These are phyloP conservation scores for Rhodophaea formosa DNA, from an alignment of 2,888 invertebrate species.

Conservation along the genomic window DNA sequence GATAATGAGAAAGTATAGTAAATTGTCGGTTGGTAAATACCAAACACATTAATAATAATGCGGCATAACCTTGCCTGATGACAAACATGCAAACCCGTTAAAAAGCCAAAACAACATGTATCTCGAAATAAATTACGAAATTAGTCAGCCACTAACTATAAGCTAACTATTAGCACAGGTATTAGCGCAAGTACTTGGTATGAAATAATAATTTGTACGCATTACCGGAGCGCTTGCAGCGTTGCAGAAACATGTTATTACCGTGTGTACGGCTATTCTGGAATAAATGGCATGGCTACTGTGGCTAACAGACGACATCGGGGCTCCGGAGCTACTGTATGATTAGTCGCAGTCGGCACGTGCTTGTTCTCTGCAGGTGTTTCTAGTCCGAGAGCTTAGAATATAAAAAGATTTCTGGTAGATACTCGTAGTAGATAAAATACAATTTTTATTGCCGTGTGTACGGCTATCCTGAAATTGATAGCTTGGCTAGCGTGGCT, in stretches of 20 bases:
- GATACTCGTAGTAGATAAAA: too few species aligned
- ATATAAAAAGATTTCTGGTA: too few species aligned
- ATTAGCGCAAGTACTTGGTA: background rate
- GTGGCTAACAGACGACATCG: constrained; percentile 36
- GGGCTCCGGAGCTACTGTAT: constrained; percentile 37
- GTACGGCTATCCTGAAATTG: constrained; percentile 43
- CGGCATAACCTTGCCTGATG: too few species aligned
- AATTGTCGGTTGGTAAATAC: too few species aligned
- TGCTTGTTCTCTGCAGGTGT: constrained; percentile 43
- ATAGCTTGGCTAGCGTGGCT: constrained; percentile 39
- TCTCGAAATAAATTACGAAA: background rate
- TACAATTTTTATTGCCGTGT: constrained; percentile 43
- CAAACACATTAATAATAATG: too few species aligned
- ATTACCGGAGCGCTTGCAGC: constrained; percentile 10
- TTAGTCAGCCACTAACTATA: background rate
- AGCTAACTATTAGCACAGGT: background rate
- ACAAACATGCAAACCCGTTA: background rate
- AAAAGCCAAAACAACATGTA: background rate
- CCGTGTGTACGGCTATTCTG: constrained; percentile 37
- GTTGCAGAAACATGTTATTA: constrained; percentile 39
- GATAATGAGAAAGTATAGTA: too few species aligned
- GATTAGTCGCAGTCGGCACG: constrained; percentile 54
- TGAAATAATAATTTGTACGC: constrained; percentile 17
- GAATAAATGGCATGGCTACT: constrained; percentile 42
- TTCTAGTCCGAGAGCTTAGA: too few species aligned